phyloP scores from a whole-genome alignment of 2,888 invertebrate genomes.

The Cerastis rubricosa region DNA sequence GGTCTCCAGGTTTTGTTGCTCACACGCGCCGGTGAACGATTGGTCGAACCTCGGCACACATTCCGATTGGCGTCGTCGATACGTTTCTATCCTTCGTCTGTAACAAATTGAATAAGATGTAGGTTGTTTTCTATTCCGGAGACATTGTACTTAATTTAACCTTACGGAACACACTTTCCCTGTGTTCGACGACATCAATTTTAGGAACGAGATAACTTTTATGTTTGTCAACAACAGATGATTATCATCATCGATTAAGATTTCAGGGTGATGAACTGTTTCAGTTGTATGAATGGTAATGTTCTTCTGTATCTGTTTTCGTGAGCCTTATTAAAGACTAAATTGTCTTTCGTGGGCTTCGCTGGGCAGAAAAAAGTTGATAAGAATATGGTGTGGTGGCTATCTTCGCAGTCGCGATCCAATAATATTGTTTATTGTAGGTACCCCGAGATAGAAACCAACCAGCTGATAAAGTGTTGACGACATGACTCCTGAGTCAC shows the following conservation, averaged over 20 bases:
- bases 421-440: background rate
- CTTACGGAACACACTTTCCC: background rate
- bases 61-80: constrained; percentile 96
- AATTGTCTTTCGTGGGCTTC: constrained; percentile 6
- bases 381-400: constrained; percentile 2
- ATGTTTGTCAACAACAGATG: background rate
- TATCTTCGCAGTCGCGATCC: background rate
- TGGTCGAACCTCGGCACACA: constrained; percentile 97
- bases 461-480: constrained; percentile 45
- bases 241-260: background rate
- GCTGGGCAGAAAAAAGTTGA: background rate
- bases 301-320: background rate
- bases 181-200: background rate
- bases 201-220: background rate
- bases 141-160: background rate
- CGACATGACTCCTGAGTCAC: constrained; percentile 46
- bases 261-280: background rate
- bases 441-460: constrained; percentile 12
- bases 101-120: constrained; percentile 66
- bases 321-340: background rate
- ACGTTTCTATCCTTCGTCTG: constrained; percentile 96
- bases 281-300: background rate
- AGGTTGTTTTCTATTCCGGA: constrained; percentile 10
- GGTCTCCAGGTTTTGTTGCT: constrained; percentile 97
- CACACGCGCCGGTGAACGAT: constrained; percentile 96